Conservation (phyloP, 2,797 vertebrate genomes). For the Ceryle rudis region DNA sequence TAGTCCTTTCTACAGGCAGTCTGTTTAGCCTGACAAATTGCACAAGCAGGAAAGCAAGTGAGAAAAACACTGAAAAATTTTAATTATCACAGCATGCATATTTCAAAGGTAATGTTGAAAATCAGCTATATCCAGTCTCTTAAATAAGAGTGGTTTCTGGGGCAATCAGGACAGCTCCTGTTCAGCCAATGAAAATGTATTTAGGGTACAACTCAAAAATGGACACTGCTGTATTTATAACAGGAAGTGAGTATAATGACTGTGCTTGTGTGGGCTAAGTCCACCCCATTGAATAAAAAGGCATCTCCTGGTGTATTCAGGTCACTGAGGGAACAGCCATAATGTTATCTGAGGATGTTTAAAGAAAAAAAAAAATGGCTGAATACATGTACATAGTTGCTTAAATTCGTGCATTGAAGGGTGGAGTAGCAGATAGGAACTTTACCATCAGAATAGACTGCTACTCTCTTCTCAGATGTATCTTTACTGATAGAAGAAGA, state of each 20-base stretch:
- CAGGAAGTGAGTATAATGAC: neutral
- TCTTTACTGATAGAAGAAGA: neutral
- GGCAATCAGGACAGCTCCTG: neutral
- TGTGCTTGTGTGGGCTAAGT: neutral
- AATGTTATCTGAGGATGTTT: neutral
- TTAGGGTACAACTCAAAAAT: neutral
- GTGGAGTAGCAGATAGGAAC: neutral
- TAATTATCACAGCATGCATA: neutral
- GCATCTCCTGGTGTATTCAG: neutral
- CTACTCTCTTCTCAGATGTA: neutral
- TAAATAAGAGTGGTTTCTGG: neutral
- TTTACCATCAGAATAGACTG: neutral
- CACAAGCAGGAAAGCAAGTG: neutral
- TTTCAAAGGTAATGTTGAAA: neutral
- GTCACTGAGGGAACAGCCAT: neutral
- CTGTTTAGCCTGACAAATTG: neutral
- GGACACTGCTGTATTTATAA: neutral
- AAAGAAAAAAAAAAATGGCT: neutral
- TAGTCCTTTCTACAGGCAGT: neutral
- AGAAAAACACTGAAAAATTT: neutral
- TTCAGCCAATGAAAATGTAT: neutral
- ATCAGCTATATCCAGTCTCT: neutral
- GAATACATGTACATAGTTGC: neutral
- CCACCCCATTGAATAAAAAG: neutral
- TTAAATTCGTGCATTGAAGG: neutral